These are phyloP conservation scores for Hyposmocoma kahamanoa DNA, from an alignment of 1,140 invertebrate species.

Conservation along the genomic window DNA sequence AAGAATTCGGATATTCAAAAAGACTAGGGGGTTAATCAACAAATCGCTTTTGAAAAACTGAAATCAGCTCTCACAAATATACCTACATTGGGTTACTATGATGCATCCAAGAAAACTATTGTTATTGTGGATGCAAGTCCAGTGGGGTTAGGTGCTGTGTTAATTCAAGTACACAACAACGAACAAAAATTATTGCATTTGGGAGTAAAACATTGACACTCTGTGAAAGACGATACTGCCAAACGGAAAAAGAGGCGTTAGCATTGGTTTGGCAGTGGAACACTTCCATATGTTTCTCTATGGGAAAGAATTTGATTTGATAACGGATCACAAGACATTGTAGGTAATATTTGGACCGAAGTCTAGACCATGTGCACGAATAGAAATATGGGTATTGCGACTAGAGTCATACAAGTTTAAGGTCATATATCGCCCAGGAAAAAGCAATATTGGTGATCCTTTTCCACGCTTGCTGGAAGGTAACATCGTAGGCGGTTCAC, in stretches of 20 bases:
- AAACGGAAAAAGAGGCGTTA: slow-evolving; percentile 56
- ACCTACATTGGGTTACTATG: slow-evolving; percentile 1
- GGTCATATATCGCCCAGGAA: slow-evolving; percentile 41
- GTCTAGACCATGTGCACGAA: slow-evolving; percentile 23
- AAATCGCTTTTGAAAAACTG: neutral
- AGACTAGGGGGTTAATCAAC: neutral
- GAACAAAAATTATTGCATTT: neutral
- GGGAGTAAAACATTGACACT: neutral
- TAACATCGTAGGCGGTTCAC: too few relatives aligned
- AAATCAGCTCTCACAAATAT: neutral
- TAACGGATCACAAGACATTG: slow-evolving; percentile 47
- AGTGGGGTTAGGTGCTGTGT: neutral
- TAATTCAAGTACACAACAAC: neutral
- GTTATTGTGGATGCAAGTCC: neutral
- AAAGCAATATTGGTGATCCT: slow-evolving; percentile 49
- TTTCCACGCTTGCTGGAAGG: slow-evolving; percentile 42
- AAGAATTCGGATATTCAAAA: neutral
- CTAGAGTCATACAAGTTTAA: slow-evolving; percentile 28
- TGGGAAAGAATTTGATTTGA: slow-evolving; percentile 43
- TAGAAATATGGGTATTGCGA: slow-evolving; percentile 17
- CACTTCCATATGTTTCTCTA: slow-evolving; percentile 25
- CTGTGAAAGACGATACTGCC: slow-evolving; percentile 47
- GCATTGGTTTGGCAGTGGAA: slow-evolving; percentile 12
- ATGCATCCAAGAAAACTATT: neutral
- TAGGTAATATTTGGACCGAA: slow-evolving; percentile 17